A percentile compares a stretch with the other conserved stretches of the same genome.
phyloP scores from a whole-genome alignment of 1,140 invertebrate species.

The Brachionus calyciflorus region DNA sequence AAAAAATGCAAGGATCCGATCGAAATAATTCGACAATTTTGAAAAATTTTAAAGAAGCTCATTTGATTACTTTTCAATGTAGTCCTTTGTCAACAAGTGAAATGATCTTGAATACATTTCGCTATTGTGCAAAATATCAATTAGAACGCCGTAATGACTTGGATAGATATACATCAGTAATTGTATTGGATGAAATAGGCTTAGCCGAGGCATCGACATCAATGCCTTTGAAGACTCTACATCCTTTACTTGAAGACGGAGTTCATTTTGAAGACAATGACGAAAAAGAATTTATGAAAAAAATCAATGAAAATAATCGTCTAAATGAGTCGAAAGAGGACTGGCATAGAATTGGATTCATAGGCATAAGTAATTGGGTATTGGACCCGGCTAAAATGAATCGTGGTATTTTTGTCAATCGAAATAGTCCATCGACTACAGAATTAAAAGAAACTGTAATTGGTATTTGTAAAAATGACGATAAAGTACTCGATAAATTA shows the following conservation, averaged over 20 bases:
- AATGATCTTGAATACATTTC: slow-evolving; percentile 54
- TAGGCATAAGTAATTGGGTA: slow-evolving; percentile 58
- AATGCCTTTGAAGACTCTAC: slow-evolving; percentile 56
- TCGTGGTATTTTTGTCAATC: slow-evolving; percentile 54
- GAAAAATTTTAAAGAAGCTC: slow-evolving; percentile 51
- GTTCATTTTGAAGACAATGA: slow-evolving; percentile 29
- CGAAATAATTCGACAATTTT: slow-evolving; percentile 51
- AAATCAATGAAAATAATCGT: not conserved
- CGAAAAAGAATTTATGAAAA: slow-evolving; percentile 3
- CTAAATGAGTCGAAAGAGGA: slow-evolving; percentile 46
- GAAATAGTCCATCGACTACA: slow-evolving; percentile 51
- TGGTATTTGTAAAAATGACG: slow-evolving; percentile 52
- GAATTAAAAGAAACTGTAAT: slow-evolving; percentile 52
- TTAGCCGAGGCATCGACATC: slow-evolving; percentile 53
- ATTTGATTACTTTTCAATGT: slow-evolving; percentile 55
- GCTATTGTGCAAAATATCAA: slow-evolving; percentile 53
- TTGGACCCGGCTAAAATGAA: slow-evolving; percentile 58
- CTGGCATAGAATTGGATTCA: slow-evolving; percentile 52
- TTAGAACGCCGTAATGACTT: slow-evolving; percentile 51
- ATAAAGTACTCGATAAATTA: slow-evolving; percentile 48
- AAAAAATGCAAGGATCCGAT: slow-evolving; percentile 54
- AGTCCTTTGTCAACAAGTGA: slow-evolving; percentile 54
- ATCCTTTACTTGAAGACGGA: slow-evolving; percentile 50
- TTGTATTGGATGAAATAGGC: slow-evolving; percentile 57
- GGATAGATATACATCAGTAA: slow-evolving; percentile 53